These are phyloP conservation scores for Urocitellus parryii DNA, from an alignment of 2,113 vertebrate genomes.

Conservation along the genomic window DNA sequence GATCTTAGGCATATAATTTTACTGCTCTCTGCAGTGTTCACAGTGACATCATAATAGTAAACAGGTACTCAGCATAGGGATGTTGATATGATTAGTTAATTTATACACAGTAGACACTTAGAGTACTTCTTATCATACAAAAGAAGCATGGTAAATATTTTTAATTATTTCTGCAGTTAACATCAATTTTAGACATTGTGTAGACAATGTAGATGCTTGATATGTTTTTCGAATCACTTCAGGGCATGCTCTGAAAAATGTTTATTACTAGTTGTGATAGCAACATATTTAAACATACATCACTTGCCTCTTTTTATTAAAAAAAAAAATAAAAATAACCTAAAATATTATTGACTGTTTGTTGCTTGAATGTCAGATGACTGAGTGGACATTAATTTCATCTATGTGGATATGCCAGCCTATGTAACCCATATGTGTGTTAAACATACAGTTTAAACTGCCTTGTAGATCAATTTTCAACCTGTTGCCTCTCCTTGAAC, in stretches of 20 bases:
- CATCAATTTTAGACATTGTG: background rate
- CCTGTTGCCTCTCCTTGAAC: background rate
- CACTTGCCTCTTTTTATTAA: background rate
- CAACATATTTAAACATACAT: background rate
- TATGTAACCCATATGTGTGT: background rate
- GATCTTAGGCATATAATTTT: background rate
- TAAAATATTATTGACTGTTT: background rate
- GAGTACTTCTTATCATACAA: background rate
- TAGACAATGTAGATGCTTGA: background rate
- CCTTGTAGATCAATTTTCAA: background rate
- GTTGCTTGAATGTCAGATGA: background rate
- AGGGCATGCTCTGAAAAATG: background rate
- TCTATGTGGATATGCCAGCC: background rate
- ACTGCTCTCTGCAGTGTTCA: background rate
- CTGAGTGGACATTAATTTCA: background rate
- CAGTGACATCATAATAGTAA: background rate
- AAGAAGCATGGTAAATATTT: background rate
- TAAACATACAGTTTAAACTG: background rate
- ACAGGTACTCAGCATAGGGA: background rate
- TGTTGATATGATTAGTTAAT: background rate
- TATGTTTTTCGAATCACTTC: background rate
- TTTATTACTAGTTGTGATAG: background rate
- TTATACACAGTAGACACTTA: background rate
- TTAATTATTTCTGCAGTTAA: background rate
- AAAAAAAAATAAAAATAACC: background rate